Base-by-base conservation (phyloP, 1,140 invertebrate species). In the Anoplophora glabripennis region DNA sequence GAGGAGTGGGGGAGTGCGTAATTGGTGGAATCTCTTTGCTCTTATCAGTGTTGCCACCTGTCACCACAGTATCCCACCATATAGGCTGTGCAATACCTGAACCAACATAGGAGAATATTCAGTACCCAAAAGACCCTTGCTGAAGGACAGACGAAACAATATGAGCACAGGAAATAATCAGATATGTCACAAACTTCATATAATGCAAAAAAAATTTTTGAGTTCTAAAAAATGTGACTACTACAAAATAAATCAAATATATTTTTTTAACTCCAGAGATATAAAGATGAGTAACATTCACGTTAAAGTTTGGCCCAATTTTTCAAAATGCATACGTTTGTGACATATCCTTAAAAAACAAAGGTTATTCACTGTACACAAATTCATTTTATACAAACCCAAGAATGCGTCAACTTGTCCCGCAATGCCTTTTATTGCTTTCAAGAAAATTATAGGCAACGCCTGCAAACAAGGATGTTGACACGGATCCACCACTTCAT, bases 391-490 rank as follows among this genome's bases (percentile, higher is more conserved):
- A 36, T 63, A 63, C 79, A 81, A 84, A 95, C 94, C 95, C 63
- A 98, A 77, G 80, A 98, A 98, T 14, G 94, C 93, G 80, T 98
- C 95, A 9, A 98, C 93, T 73, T 96, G 87, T 37, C 88, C 87
- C 7, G 95, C 90, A 58, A 98, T 84, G 7, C 94, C 94, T 78
- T 89, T 90, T 80, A 98, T 95, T 8, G 95, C 93, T 77, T 92
- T 92, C 38, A 92, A 81, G 80, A 98, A 99, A 66, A 97, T 97
- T 42, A 86, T 80, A 1, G 95, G 94, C 63, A 98, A 78, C 45
- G 83, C 80, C 64, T 86, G 82, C n/a, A 98, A 78, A 76, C 93
- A 97, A 0, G 93, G 91, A 80, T 97, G 94, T 69, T 94, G 90
- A 72, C 88, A 90, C 0, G 94, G 93, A 76, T 98, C 94, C 33